These are phyloP conservation scores for Catocala sponsa DNA, from an alignment of 2,888 invertebrate species.

Conservation along the genomic window DNA sequence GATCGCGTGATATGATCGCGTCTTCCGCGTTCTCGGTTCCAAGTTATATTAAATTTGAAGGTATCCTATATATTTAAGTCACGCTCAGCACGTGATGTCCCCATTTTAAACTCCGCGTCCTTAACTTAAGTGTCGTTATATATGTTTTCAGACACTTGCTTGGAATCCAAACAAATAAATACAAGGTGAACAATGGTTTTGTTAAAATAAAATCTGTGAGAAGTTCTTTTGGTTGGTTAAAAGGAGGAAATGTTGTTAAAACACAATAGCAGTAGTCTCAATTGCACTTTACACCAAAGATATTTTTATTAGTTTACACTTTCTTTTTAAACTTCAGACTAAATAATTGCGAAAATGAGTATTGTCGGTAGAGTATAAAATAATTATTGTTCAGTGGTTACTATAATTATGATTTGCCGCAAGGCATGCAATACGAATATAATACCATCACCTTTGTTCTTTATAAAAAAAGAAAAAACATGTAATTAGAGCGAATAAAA, in stretches of 20 bases:
- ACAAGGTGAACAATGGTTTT: constrained; percentile 20
- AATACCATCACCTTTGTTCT: no score
- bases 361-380: no score
- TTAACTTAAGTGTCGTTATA: constrained; percentile 29
- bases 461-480: no score
- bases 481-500: no score
- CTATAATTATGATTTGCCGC: no score
- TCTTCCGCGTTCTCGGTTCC: constrained; percentile 38
- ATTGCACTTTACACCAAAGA: no score
- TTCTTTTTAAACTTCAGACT: no score
- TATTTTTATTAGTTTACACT: no score
- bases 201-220: neutral
- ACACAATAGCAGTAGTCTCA: no score
- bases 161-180: constrained; percentile 22
- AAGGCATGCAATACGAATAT: no score
- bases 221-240: neutral
- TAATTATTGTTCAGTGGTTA: no score
- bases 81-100: constrained; percentile 39
- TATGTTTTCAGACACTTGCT: constrained; percentile 35
- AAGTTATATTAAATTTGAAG: constrained; percentile 42
- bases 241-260: neutral
- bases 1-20: constrained; percentile 29
- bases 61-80: constrained; percentile 23
- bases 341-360: no score
- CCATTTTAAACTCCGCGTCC: constrained; percentile 37